Evolutionary conservation across 1,140 invertebrate species (phyloP).

Genomic region (Elysia chlorotica): DNA sequence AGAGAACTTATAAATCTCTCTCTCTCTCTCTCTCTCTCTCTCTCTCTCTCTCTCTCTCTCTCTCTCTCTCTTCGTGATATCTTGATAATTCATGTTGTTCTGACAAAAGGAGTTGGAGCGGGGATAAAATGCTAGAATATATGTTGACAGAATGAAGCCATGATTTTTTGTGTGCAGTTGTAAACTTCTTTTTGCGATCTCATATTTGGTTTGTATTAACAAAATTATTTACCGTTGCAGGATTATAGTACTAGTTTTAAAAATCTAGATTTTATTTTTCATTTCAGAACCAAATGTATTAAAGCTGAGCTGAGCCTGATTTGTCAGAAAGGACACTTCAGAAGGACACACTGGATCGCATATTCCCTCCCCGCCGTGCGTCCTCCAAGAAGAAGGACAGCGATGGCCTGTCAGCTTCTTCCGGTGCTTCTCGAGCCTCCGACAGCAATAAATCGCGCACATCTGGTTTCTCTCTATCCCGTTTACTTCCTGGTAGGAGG

Average conservation of each 20-base stretch:
- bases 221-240: not conserved
- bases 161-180: not conserved
- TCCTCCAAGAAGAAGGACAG: slow-evolving; percentile 39
- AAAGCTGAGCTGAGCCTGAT: not conserved
- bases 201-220: not conserved
- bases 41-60: too few relatives aligned
- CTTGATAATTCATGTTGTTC: too few relatives aligned
- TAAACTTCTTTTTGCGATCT: not conserved
- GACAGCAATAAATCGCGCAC: slow-evolving; percentile 40
- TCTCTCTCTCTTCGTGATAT: too few relatives aligned
- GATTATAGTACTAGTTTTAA: not conserved
- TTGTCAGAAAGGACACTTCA: not conserved
- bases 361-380: slow-evolving; percentile 9
- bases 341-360: slow-evolving; percentile 6
- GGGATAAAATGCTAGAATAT: not conserved
- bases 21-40: too few relatives aligned
- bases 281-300: not conserved
- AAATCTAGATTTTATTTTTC: not conserved
- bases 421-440: slow-evolving; percentile 43
- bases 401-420: slow-evolving; percentile 50
- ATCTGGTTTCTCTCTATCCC: slow-evolving; percentile 47
- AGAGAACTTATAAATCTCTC: too few relatives aligned
- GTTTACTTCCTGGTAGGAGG: slow-evolving; percentile 43
- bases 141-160: not conserved
- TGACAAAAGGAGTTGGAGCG: not conserved